Conservation (phyloP, 2,797 vertebrate species). For the Lutjanus argentimaculatus region DNA sequence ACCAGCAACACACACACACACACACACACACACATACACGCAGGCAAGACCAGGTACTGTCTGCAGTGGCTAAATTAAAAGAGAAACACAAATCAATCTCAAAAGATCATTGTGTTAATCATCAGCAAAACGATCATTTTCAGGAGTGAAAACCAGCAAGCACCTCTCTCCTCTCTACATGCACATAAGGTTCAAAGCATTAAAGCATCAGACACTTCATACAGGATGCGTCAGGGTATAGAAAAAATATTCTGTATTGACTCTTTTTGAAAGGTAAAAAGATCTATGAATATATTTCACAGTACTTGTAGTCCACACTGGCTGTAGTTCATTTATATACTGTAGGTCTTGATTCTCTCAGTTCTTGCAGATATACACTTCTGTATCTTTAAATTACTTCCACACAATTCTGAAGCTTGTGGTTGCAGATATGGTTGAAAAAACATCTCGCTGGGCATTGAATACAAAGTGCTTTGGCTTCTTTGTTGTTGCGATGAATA, state of each 20-base stretch:
- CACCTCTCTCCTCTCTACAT: background rate
- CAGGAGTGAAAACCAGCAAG: background rate
- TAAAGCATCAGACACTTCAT: slow-evolving; percentile 6
- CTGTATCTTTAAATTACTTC: slow-evolving; percentile 52
- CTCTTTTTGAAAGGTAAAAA: slow-evolving; percentile 40
- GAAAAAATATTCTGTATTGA: background rate
- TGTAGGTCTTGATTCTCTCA: slow-evolving; percentile 19
- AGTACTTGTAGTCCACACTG: slow-evolving; percentile 15
- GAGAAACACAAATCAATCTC: background rate
- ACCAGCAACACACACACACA: background rate
- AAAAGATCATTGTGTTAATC: slow-evolving; percentile 15
- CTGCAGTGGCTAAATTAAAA: background rate
- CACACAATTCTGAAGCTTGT: slow-evolving; percentile 23
- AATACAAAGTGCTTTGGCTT: slow-evolving; percentile 17
- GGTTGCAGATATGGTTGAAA: slow-evolving; percentile 32
- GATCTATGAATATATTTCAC: slow-evolving; percentile 57
- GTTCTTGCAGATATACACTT: slow-evolving; percentile 21
- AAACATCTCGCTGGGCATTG: slow-evolving; percentile 6
- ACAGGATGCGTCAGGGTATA: background rate
- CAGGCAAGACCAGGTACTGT: too few relatives aligned
- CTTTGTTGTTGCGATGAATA: slow-evolving; percentile 41
- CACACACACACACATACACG: background rate
- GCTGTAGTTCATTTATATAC: slow-evolving; percentile 27
- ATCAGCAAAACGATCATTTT: slow-evolving; percentile 11
- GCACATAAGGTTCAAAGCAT: background rate